Evolutionary conservation across 2,888 invertebrate genomes (phyloP), one percentile per base, ranked within the genome.

Genomic region (Desoria tigrina): DNA sequence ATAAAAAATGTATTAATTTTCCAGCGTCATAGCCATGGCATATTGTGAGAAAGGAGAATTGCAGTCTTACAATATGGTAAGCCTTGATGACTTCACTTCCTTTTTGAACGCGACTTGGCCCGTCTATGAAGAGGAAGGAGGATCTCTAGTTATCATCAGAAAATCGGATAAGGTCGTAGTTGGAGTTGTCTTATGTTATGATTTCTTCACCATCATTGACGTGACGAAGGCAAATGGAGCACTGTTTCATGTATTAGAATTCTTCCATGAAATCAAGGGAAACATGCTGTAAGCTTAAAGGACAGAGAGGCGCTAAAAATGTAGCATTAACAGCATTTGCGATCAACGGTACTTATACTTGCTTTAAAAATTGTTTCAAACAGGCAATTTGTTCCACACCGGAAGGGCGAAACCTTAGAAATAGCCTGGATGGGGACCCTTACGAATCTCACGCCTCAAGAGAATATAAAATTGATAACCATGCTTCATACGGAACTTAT

Each of bases 231-330:
- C 89, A 66, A 81, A 92, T 7, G 82, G 82, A 59, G 85, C 88
- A 70, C 86, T 92, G 72, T 90, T 92, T 81, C 87, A 87, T 21
- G 90, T 92, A 79, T 80, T 92, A 66, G 92, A 92, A 78, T 85
- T 81, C 71, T 81, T 91, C 0, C 92, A 93, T 80, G 85, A 86
- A 2, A 87, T 68, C 4, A 71, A 68, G 42, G 65, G 68, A 14
- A 2, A 2, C 16, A 51, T 54, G 4, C 11, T 68, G 68, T 65
- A 65, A 61, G 58, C n/a, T n/a, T n/a, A n/a, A n/a, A n/a, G n/a
- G n/a, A n/a, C n/a, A n/a, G n/a, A n/a, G n/a, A n/a, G n/a, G n/a
- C n/a, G n/a, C n/a, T n/a, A n/a, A n/a, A n/a, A n/a, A n/a, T n/a
- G n/a, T n/a, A n/a, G 2, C 84, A 85, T 63, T 81, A 84, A 6